phyloP scores from a whole-genome alignment of 2,797 vertebrate genomes.

The Sebastes matsubarae region DNA sequence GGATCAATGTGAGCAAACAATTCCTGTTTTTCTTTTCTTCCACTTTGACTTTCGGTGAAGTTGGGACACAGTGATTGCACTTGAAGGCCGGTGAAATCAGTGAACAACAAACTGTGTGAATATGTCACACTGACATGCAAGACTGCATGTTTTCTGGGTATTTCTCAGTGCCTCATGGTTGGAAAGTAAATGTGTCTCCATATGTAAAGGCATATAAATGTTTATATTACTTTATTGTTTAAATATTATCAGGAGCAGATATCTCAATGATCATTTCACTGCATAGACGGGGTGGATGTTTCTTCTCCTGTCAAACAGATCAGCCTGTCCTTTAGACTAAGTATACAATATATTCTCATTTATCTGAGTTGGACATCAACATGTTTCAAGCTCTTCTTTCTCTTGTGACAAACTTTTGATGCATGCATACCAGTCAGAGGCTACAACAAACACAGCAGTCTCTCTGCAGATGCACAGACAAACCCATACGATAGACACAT shows the following conservation, averaged over 20 bases:
- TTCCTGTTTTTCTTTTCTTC: conserved; percentile 7
- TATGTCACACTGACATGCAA: conserved; percentile 22
- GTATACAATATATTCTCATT: not conserved
- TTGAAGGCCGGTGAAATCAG: conserved; percentile 23
- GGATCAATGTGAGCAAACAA: conserved; percentile 1
- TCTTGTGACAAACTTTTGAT: conserved; percentile 7
- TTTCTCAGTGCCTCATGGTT: conserved; percentile 70
- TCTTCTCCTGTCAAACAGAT: conserved; percentile 3
- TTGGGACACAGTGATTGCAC: not conserved
- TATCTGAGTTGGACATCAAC: not conserved
- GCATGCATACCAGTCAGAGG: conserved; percentile 11
- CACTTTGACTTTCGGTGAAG: conserved; percentile 24
- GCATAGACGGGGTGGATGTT: not conserved
- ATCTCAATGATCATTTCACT: not conserved
- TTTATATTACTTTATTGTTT: conserved; percentile 34
- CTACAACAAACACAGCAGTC: conserved; percentile 6
- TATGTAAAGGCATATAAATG: conserved; percentile 18
- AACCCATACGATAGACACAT: conserved; percentile 45
- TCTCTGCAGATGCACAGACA: conserved; percentile 54
- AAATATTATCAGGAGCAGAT: conserved; percentile 1
- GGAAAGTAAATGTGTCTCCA: conserved; percentile 32
- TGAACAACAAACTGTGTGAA: conserved; percentile 18
- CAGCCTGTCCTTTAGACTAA: not conserved
- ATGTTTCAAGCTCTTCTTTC: not conserved
- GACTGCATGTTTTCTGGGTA: conserved; percentile 40